Evolutionary conservation across 2,888 invertebrate genomes (phyloP).

Genomic region (Brachynemurus nebulosus): DNA sequence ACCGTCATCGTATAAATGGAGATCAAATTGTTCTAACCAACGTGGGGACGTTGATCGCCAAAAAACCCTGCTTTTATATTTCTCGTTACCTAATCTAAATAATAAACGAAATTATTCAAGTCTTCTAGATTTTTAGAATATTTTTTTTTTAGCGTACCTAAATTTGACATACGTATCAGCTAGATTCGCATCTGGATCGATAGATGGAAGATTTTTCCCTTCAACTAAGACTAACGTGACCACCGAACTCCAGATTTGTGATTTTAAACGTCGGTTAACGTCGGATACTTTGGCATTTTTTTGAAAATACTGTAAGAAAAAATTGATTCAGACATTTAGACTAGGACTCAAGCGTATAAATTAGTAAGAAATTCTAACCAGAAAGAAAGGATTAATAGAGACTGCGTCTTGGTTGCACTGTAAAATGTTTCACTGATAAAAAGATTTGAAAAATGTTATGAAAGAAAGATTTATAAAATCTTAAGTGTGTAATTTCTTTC

Average conservation of each 20-base stretch:
- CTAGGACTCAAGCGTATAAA: too few species aligned
- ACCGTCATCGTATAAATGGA: conserved; percentile 89
- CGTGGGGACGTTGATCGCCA: conserved; percentile 76
- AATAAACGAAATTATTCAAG: conserved; percentile 6
- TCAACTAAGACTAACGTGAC: conserved; percentile 96
- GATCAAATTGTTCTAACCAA: conserved; percentile 95
- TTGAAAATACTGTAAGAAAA: conserved; percentile 56
- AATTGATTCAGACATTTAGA: background rate
- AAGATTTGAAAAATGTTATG: too few species aligned
- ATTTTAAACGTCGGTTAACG: conserved; percentile 72
- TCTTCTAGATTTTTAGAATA: background rate
- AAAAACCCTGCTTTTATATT: conserved; percentile 87
- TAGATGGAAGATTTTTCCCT: conserved; percentile 76
- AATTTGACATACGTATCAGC: conserved; percentile 94
- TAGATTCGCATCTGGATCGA: conserved; percentile 77
- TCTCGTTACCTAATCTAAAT: conserved; percentile 83
- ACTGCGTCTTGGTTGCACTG: too few species aligned
- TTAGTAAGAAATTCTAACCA: too few species aligned
- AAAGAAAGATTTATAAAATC: too few species aligned
- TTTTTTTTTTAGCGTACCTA: conserved; percentile 45
- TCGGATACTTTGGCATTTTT: conserved; percentile 64
- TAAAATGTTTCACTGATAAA: too few species aligned
- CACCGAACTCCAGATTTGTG: conserved; percentile 94
- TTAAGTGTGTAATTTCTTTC: too few species aligned
- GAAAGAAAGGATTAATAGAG: too few species aligned